phyloP scores from a whole-genome alignment of 2,888 invertebrate species.

The Operophtera brumata region DNA sequence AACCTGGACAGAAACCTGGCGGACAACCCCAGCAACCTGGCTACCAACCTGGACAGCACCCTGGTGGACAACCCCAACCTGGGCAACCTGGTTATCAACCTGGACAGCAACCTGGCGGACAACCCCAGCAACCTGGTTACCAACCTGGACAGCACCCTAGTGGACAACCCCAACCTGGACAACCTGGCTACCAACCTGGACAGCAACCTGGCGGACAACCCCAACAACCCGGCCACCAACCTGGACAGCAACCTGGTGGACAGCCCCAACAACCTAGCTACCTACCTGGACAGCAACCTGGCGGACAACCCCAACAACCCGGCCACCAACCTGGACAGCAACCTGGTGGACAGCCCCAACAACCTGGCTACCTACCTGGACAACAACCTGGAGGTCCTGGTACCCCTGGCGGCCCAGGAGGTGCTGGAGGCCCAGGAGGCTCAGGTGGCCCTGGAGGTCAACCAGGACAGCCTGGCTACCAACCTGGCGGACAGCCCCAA shows the following conservation, averaged over 20 bases:
- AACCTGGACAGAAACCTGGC: too few species aligned
- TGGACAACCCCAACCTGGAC: too few species aligned
- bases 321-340: constrained; percentile 21
- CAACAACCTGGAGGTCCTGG: constrained; percentile 32
- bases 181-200: constrained; percentile 15
- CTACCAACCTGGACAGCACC: too few species aligned
- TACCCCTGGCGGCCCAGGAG: constrained; percentile 42
- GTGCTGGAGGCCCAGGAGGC: constrained; percentile 38
- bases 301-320: constrained; percentile 26
- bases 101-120: too few species aligned
- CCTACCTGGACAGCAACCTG: constrained; percentile 10
- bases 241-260: constrained; percentile 28
- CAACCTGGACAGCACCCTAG: too few species aligned
- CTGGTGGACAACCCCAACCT: too few species aligned
- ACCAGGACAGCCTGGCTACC: constrained; percentile 43
- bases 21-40: too few species aligned
- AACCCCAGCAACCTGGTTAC: too few species aligned
- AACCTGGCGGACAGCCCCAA: constrained; percentile 36
- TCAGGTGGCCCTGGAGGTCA: constrained; percentile 42
- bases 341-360: constrained; percentile 34
- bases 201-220: not conserved
- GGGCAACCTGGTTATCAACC: too few species aligned
- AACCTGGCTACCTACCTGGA: constrained; percentile 35
- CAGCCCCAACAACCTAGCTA: constrained; percentile 31
- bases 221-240: constrained; percentile 32